Percentiles rank a stretch among this genome's conserved stretches.
phyloP scores from a whole-genome alignment of 2,797 vertebrate genomes.

The Micromesistius poutassou region DNA sequence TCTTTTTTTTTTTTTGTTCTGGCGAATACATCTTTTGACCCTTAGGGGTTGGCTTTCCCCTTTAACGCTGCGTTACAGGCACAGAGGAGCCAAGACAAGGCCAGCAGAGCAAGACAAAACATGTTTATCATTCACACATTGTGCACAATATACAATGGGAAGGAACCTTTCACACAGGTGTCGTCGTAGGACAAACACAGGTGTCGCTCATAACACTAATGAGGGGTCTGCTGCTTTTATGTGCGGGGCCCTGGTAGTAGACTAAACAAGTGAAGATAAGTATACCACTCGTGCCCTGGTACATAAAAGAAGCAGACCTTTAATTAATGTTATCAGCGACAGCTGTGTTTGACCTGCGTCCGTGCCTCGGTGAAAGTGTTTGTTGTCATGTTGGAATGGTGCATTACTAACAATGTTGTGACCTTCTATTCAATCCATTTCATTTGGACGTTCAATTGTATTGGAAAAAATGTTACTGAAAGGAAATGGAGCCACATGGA shows the following conservation, averaged over 20 bases:
- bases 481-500: background rate
- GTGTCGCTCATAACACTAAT: background rate
- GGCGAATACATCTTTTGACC: slow-evolving; percentile 34
- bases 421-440: no score
- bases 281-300: background rate
- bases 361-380: no score
- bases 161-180: background rate
- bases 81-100: slow-evolving; percentile 9
- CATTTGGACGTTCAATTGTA: no score
- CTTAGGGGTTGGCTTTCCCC: slow-evolving; percentile 36
- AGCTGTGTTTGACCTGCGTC: background rate
- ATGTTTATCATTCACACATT: slow-evolving; percentile 32
- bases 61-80: slow-evolving; percentile 31
- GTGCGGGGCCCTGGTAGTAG: background rate
- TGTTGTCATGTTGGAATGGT: no score
- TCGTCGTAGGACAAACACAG: background rate
- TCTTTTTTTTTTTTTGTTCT: slow-evolving; percentile 32
- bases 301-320: background rate
- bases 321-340: background rate
- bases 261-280: no score
- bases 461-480: background rate
- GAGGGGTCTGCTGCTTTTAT: background rate
- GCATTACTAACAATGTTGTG: background rate
- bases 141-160: slow-evolving; percentile 22
- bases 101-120: slow-evolving; percentile 28